Base-by-base conservation (phyloP, 2,888 invertebrate species). In the Sturmia bella region DNA sequence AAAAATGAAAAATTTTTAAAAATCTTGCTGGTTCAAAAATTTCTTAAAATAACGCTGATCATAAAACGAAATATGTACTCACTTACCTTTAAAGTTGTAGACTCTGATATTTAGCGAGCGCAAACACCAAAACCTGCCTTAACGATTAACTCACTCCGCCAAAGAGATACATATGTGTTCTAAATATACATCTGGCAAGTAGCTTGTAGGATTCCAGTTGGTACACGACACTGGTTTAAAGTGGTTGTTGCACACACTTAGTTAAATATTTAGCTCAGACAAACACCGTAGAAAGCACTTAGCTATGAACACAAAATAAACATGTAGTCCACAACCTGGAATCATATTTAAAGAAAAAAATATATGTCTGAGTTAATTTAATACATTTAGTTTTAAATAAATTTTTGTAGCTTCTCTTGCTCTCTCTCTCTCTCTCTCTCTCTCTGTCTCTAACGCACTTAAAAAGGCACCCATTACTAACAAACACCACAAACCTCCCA, bases 401-500 rank as follows among this genome's bases (percentile, higher is more conserved):
- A 56, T 9, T 19, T 75, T 68, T 81, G 59, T 73, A 81, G 63
- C 21, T 48, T 56, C 32, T 56, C 56, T 13, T 17, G 56, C 24
- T 43, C 24, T 39, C n/a, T 54, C 45, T 50, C 61, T 72, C 41
- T 27, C 21, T 45, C 19, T 43, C 52, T 80, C 80, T 85, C 27
- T 50, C 9, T 43, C 24, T 70, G 48, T 32, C 69, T 24, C 63
- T 80, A 83, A 84, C 57, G 89, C 89, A 88, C 87, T 41, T 77
- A 83, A 84, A 86, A 73, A 11, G 84, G 88, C 87, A 89, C 88
- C 86, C 87, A 86, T 86, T 88, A 88, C 87, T 88, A 89, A 88
- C 88, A 88, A 88, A 88, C 88, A 84, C 84, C 78, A 54, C 69
- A 87, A 89, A 86, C 88, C 87, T 88, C 87, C 87, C 86, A 87